Evolutionary conservation across 2,888 invertebrate species (phyloP).

Genomic region (Neocrepidodera transversa): DNA sequence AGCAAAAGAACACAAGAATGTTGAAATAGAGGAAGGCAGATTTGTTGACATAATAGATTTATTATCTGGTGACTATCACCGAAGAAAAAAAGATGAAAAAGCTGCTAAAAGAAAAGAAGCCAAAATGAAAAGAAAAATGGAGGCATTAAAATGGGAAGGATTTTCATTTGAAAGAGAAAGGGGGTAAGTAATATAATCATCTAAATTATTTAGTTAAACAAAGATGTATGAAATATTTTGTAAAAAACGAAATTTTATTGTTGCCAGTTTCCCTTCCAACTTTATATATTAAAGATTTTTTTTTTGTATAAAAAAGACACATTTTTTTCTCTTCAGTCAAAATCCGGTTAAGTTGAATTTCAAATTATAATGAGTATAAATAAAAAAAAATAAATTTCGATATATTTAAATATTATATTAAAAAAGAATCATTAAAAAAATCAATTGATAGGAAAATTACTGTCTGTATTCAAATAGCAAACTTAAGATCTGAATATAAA

Average conservation of each 20-base stretch:
- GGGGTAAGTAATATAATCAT: conserved; percentile 17
- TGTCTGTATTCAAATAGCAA: background rate
- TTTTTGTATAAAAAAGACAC: no score
- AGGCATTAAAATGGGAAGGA: conserved; percentile 49
- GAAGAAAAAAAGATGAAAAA: conserved; percentile 50
- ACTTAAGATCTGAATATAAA: background rate
- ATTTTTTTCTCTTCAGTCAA: no score
- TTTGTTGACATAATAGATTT: conserved; percentile 66
- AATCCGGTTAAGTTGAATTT: no score
- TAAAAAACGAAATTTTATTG: background rate
- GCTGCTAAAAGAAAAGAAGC: conserved; percentile 48
- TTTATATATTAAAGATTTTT: no score
- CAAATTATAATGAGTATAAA: no score
- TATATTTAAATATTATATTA: no score
- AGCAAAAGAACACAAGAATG: conserved; percentile 49
- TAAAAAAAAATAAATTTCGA: no score
- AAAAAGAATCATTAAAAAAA: background rate
- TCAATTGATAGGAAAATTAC: background rate
- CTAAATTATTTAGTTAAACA: no score
- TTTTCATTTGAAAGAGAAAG: conserved; percentile 23
- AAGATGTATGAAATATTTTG: no score
- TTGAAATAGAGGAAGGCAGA: conserved; percentile 34
- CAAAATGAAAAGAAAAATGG: conserved; percentile 55
- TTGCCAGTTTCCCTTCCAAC: no score
- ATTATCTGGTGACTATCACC: conserved; percentile 65